Percentiles rank a stretch among this genome's conserved stretches.
Evolutionary conservation across 2,113 vertebrate species (phyloP).

Genomic region (Trematocara marginatum): DNA sequence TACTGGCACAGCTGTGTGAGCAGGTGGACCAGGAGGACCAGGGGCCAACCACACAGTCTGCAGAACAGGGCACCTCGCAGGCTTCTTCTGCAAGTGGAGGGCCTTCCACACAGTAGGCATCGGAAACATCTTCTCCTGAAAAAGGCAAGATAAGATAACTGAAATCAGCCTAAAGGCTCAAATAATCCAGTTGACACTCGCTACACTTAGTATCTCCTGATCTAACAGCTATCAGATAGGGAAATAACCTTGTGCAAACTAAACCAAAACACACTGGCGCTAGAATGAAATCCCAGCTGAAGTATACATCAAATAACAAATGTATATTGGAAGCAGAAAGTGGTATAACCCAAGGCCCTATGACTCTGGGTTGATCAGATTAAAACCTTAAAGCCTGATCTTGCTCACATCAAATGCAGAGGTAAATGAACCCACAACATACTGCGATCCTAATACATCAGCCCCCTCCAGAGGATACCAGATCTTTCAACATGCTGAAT

Average conservation of each 20-base stretch:
- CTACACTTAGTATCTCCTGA: neutral
- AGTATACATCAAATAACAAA: neutral
- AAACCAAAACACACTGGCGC: neutral
- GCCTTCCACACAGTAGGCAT: slow-evolving; percentile 70
- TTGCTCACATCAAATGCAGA: neutral
- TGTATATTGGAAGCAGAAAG: neutral
- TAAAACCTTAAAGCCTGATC: neutral
- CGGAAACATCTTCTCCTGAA: slow-evolving; percentile 77
- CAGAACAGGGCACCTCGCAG: slow-evolving; percentile 83
- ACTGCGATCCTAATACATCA: neutral
- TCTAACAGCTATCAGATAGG: neutral
- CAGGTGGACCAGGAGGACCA: slow-evolving; percentile 90
- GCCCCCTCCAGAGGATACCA: neutral
- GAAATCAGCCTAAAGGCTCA: neutral
- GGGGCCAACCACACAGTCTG: slow-evolving; percentile 83
- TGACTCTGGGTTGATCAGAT: neutral
- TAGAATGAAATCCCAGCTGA: neutral
- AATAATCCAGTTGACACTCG: neutral
- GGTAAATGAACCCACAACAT: neutral
- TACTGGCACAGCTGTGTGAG: slow-evolving; percentile 87
- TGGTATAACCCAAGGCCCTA: neutral
- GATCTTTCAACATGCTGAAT: neutral
- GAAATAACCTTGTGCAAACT: neutral
- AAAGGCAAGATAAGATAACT: neutral
- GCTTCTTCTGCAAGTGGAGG: slow-evolving; percentile 57